Evolutionary conservation across 2,797 vertebrate species (phyloP).

Genomic region (Tapirus indicus): DNA sequence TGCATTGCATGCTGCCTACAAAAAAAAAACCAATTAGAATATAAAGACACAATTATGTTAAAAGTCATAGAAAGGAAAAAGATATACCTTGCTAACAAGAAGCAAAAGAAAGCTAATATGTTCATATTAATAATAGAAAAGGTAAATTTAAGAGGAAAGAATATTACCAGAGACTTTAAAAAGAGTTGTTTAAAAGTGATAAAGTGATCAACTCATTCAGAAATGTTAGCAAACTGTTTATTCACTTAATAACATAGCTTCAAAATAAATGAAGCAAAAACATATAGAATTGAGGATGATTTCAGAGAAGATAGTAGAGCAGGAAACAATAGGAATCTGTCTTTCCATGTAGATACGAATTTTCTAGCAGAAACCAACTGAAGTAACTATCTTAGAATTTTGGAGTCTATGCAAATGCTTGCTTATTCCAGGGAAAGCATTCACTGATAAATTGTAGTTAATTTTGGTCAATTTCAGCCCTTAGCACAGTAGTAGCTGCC

Average conservation of each 20-base stretch:
- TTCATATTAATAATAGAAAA: not conserved
- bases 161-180: not conserved
- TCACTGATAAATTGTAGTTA: not conserved
- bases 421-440: not conserved
- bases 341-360: not conserved
- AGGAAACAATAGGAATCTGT: not conserved
- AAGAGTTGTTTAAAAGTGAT: not conserved
- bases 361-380: not conserved
- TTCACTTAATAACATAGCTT: not conserved
- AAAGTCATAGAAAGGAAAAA: not conserved
- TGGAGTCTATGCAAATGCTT: not conserved
- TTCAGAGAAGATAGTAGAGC: not conserved
- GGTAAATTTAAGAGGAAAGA: not conserved
- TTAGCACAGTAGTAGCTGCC: not conserved
- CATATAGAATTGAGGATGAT: not conserved
- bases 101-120: not conserved
- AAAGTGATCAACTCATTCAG: not conserved
- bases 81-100: not conserved
- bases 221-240: not conserved
- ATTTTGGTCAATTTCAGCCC: too few species aligned
- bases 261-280: not conserved
- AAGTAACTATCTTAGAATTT: not conserved
- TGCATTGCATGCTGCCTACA: not conserved
- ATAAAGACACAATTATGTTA: not conserved
- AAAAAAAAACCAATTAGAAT: not conserved